Evolutionary conservation across 1,140 invertebrate species (phyloP), one percentile per base, ranked within the genome.

Genomic region (Leptinotarsa lineolata): DNA sequence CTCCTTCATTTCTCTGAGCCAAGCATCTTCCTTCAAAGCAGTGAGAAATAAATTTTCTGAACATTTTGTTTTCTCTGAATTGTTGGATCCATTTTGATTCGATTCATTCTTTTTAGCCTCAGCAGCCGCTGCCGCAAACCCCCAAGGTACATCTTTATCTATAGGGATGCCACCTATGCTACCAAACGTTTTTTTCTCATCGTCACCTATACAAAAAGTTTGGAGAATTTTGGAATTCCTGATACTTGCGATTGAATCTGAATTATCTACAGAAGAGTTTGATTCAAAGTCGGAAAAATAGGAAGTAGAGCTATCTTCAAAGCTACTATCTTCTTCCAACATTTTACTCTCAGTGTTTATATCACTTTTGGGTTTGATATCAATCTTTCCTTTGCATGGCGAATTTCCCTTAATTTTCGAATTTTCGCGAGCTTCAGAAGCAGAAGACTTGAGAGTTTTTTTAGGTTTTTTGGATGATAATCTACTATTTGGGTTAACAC

Each of bases 111-210:
- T 87, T 70, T 89, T 87, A 20, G 79, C 79, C 70, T 86, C 86
- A 0, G 87, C 88, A 15, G 88, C 88, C 4, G 88, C 88, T 0
- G 92, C 93, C 1, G 93, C 92, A 83, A 94, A 94, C 0, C 92
- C 93, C 93, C 93, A 94, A 15, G 89, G 89, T 72, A 88, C 87
- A 44, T 91, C 88, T 67, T 89, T 83, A 80, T 88, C 79, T 15
- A 84, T 74, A 61, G 83, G 74, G 77, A 88, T 81, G 70, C 83
- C 83, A 74, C 88, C 81, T 65, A 87, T 81, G 72, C 86, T 83
- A 71, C 88, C 87, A 78, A 89, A 88, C 4, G 87, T 86, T 65
- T 79, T 76, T 48, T 72, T 73, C 58, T 80, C 76, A 15, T 70
- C 68, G 39, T 59, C 73, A 44, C 70, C 74, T 30, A n/a, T 72